Evolutionary conservation across 2,888 invertebrate species (phyloP).

Genomic region (Punctoribates punctum): DNA sequence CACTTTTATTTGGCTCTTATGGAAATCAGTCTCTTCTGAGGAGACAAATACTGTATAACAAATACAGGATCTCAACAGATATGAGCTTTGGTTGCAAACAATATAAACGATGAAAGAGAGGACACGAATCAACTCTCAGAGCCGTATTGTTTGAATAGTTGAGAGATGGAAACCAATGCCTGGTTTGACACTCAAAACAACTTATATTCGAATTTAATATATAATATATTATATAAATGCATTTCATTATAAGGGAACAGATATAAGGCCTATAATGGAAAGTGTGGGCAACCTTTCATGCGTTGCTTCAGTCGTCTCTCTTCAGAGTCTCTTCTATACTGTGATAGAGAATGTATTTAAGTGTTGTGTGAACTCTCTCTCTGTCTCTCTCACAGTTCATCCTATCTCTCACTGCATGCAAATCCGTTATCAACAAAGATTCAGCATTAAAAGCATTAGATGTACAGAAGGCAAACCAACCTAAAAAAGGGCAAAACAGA

Average conservation of each 20-base stretch:
- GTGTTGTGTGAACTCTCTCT: background rate
- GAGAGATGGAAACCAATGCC: too few relatives aligned
- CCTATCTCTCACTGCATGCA: conserved; percentile 29
- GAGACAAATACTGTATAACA: too few relatives aligned
- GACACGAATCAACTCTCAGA: too few relatives aligned
- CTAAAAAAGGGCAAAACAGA: conserved; percentile 28
- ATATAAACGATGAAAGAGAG: too few relatives aligned
- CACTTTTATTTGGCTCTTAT: too few relatives aligned
- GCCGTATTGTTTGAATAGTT: too few relatives aligned
- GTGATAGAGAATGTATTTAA: conserved; percentile 2
- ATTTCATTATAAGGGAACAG: conserved; percentile 9
- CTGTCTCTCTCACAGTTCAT: conserved; percentile 14
- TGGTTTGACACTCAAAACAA: background rate
- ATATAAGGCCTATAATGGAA: conserved; percentile 15
- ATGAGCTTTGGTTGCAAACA: too few relatives aligned
- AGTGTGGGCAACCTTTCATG: background rate
- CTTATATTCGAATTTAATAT: conserved; percentile 13
- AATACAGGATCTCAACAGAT: too few relatives aligned
- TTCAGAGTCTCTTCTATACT: background rate
- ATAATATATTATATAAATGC: conserved; percentile 22
- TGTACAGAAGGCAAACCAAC: conserved; percentile 11
- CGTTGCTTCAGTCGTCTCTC: background rate
- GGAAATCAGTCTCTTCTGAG: too few relatives aligned
- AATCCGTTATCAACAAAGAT: conserved; percentile 25
- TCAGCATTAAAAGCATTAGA: conserved; percentile 26